Conservation (phyloP, 2,113 vertebrate genomes). For the Oostethus manadensis region DNA sequence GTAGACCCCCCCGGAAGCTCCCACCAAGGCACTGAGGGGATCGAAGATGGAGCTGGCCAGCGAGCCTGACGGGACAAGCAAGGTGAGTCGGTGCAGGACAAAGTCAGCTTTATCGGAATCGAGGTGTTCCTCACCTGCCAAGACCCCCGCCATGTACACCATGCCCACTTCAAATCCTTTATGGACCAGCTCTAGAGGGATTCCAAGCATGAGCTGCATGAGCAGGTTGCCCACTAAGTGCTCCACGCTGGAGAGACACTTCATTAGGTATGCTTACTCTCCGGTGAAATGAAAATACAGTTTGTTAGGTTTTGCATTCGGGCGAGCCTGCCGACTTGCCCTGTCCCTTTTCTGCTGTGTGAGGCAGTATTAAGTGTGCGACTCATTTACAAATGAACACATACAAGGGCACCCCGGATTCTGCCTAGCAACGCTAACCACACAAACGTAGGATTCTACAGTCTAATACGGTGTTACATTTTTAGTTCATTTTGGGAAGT, state of each 20-base stretch:
- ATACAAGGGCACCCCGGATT: no score
- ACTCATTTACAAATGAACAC: no score
- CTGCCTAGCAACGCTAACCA: no score
- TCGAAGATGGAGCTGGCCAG: conserved; percentile 89
- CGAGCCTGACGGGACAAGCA: conserved; percentile 72
- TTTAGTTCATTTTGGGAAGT: no score
- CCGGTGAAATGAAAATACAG: no score
- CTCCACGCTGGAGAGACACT: conserved; percentile 69
- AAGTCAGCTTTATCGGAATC: no score
- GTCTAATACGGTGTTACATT: no score
- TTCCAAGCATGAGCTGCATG: conserved; percentile 83
- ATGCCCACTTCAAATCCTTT: conserved; percentile 86
- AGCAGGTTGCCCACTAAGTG: conserved; percentile 84
- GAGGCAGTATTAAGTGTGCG: no score
- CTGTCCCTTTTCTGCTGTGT: no score
- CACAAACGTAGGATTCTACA: no score
- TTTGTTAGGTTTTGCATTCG: no score
- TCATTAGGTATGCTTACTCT: not conserved
- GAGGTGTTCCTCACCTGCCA: conserved; percentile 73
- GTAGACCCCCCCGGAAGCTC: conserved; percentile 88
- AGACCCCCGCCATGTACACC: conserved; percentile 83
- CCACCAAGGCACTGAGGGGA: conserved; percentile 78
- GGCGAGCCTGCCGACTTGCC: no score
- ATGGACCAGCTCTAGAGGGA: conserved; percentile 87
- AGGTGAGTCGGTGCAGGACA: not conserved